Percentiles rank a stretch among this genome's conserved stretches.
Evolutionary conservation across 2,797 vertebrate genomes (phyloP).

Genomic region (Tapirus indicus): DNA sequence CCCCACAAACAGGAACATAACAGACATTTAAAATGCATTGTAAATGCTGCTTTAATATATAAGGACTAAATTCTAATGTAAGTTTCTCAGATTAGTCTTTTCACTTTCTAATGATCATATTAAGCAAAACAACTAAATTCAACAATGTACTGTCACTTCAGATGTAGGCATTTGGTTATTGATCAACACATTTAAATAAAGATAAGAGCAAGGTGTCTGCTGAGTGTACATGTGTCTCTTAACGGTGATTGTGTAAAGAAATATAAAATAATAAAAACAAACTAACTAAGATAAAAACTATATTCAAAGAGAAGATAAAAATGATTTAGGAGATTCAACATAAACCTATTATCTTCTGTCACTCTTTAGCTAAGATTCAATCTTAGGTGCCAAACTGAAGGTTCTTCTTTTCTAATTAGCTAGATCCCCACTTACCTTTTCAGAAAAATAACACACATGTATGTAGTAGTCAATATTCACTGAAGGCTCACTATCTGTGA

Average conservation of each 20-base stretch:
- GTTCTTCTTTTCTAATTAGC: not conserved
- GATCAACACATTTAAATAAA: constrained; percentile 12
- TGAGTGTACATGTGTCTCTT: not conserved
- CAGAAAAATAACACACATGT: not conserved
- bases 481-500: not conserved
- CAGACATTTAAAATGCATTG: not conserved
- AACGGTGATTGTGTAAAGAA: not conserved
- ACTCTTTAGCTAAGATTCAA: not conserved
- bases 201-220: not conserved
- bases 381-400: not conserved
- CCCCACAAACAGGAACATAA: not conserved
- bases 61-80: not conserved
- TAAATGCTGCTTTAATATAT: not conserved
- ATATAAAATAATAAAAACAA: constrained; percentile 22
- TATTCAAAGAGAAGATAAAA: constrained; percentile 49
- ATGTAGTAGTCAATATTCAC: not conserved
- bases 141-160: not conserved
- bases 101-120: not conserved
- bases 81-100: constrained; percentile 1
- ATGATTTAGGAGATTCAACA: not conserved
- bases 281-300: not conserved
- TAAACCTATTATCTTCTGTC: not conserved
- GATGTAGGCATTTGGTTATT: not conserved
- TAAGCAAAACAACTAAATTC: constrained; percentile 35
- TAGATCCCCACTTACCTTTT: not conserved